A percentile compares a stretch with the other conserved stretches of the same genome.
phyloP scores from a whole-genome alignment of 2,113 vertebrate genomes.

The Sander vitreus region DNA sequence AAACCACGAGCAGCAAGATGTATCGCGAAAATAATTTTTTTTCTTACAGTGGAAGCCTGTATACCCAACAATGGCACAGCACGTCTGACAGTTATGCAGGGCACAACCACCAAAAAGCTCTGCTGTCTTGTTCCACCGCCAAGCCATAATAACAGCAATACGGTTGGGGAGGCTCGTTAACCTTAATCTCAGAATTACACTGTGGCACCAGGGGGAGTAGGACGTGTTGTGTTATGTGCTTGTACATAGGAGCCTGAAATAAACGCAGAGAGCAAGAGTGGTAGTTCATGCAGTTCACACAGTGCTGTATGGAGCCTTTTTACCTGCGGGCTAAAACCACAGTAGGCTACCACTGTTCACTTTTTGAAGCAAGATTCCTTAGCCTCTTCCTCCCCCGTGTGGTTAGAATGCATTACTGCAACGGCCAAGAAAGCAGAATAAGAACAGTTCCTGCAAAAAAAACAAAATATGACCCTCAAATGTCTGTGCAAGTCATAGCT shows the following conservation, averaged over 20 bases:
- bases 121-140: slow-evolving; percentile 71
- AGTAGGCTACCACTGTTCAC: too few relatives aligned
- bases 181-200: slow-evolving; percentile 79
- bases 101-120: slow-evolving; percentile 64
- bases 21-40: slow-evolving; percentile 37
- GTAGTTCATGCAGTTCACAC: slow-evolving; percentile 42
- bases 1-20: slow-evolving; percentile 58
- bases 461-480: too few relatives aligned
- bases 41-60: slow-evolving; percentile 34
- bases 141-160: slow-evolving; percentile 79
- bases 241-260: slow-evolving; percentile 48
- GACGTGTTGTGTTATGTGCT: slow-evolving; percentile 60
- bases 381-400: slow-evolving; percentile 48
- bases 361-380: not conserved
- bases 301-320: not conserved
- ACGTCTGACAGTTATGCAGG: slow-evolving; percentile 58
- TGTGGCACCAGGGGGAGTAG: slow-evolving; percentile 69
- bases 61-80: slow-evolving; percentile 50
- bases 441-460: too few relatives aligned
- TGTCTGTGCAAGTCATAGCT: not conserved
- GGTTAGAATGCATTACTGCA: slow-evolving; percentile 45
- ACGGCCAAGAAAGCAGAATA: too few relatives aligned
- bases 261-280: slow-evolving; percentile 26
- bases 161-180: slow-evolving; percentile 75
- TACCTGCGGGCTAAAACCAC: slow-evolving; percentile 2